Evolutionary conservation across 2,113 vertebrate species (phyloP).

Genomic region (Rhinolophus ferrumequinum): DNA sequence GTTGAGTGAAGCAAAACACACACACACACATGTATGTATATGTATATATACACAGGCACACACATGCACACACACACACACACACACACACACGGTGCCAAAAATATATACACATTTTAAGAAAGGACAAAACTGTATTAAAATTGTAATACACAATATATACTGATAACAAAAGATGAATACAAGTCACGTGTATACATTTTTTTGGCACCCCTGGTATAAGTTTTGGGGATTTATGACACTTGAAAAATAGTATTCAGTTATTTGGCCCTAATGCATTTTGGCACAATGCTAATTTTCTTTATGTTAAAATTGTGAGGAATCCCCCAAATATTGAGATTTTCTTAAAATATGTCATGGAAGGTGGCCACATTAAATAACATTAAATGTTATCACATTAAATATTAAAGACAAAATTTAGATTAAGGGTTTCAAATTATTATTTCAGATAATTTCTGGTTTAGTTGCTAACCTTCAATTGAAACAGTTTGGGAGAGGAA

Average conservation of each 20-base stretch:
- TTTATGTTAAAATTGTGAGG: neutral
- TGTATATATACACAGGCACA: neutral
- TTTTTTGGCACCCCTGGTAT: too few relatives aligned
- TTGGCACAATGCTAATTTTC: neutral
- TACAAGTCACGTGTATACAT: too few relatives aligned
- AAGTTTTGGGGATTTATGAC: neutral
- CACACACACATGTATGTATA: neutral
- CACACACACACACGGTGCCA: too few relatives aligned
- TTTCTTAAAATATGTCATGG: neutral
- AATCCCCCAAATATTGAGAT: neutral
- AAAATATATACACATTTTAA: too few relatives aligned
- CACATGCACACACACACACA: neutral
- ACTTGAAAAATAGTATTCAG: neutral
- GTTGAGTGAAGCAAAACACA: slow-evolving; percentile 32
- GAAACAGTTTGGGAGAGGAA: neutral
- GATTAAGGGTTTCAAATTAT: neutral
- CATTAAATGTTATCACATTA: neutral
- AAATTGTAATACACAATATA: too few relatives aligned
- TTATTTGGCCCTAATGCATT: neutral
- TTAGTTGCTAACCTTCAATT: neutral
- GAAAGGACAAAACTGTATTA: too few relatives aligned
- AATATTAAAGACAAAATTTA: slow-evolving; percentile 20
- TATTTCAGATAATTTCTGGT: neutral
- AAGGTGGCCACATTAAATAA: neutral
- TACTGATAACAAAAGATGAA: too few relatives aligned